These are phyloP conservation scores for Biston stratarius DNA, from an alignment of 2,888 invertebrate genomes.

Conservation along the genomic window DNA sequence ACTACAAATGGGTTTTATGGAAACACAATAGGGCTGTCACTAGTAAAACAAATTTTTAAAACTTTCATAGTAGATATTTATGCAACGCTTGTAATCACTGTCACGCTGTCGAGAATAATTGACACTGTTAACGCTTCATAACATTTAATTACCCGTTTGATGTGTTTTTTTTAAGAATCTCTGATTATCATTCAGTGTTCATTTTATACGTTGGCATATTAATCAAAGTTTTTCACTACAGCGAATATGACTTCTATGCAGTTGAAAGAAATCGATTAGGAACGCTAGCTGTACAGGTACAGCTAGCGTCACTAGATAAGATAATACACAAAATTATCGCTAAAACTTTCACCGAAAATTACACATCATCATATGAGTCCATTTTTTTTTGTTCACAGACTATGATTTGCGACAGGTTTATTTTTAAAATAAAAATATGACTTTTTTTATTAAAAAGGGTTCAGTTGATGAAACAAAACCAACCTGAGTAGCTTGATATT, in stretches of 20 bases:
- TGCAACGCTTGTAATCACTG: slow-evolving; percentile 11
- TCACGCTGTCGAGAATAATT: slow-evolving; percentile 15
- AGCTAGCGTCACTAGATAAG: slow-evolving; percentile 14
- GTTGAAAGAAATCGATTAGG: slow-evolving; percentile 8
- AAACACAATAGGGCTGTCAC: too few relatives aligned
- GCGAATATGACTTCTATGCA: not conserved
- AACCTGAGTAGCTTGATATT: not conserved
- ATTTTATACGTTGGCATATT: not conserved
- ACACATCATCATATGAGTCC: not conserved
- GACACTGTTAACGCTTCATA: slow-evolving; percentile 13
- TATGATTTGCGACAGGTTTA: too few relatives aligned
- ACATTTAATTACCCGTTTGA: slow-evolving; percentile 10
- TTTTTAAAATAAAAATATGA: too few relatives aligned
- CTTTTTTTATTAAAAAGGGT: too few relatives aligned
- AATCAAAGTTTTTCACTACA: not conserved
- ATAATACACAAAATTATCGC: not conserved
- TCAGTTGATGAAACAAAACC: too few relatives aligned
- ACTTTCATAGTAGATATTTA: slow-evolving; percentile 13
- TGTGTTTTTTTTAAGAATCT: not conserved
- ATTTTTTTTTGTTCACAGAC: too few relatives aligned
- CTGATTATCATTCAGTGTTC: not conserved
- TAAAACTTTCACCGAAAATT: not conserved
- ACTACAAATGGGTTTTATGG: not conserved
- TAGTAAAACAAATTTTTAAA: not conserved
- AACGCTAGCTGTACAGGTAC: slow-evolving; percentile 2